Base-by-base conservation (phyloP, 2,113 vertebrate species). In the Rattus rattus region DNA sequence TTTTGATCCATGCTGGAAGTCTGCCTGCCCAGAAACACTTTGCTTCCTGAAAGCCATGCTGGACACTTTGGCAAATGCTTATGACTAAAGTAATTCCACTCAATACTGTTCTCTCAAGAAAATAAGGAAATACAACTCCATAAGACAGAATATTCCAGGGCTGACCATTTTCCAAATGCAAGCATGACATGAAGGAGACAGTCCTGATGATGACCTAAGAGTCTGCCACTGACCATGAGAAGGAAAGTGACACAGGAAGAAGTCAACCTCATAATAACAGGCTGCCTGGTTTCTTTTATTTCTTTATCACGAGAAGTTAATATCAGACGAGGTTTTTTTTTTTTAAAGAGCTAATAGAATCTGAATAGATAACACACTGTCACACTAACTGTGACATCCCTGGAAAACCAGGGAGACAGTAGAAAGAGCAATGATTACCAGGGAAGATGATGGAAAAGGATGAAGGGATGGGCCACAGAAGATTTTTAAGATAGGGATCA, bases 101-200 rank as follows among this genome's bases (percentile, higher is more conserved):
- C 28, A 85, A 67, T 39, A 61, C 59, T 81, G 28, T 69, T 91
- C n/a, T 92, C 70, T 47, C 43, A 91, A 72, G 79, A 33, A 56
- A 83, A 92, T 12, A 73, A 83, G 72, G 43, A 77, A 54, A 61
- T 49, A 30, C 0, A 9, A 16, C n/a, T 52, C 69, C 79, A 28
- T 69, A 76, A 87, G 47, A 43, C 70, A 4, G 22, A 59, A 5
- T 59, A 47, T 10, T 11, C 36, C 36, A 2, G 56, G 54, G 36
- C 47, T 84, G 69, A 22, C 36, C 76, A 73, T 87, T 93, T 94
- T 96, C 90, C 77, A 33, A 69, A 83, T 30, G 47, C 22, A 24
- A 2, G 12, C 10, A 61, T 2, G 65, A 28, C 33, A 88, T 19
- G 80, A 92, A 89, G 7, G 63, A 91, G 70, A 76, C 26, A 10